phyloP scores from a whole-genome alignment of 1,140 invertebrate genomes.

The Pomacea maculata region DNA sequence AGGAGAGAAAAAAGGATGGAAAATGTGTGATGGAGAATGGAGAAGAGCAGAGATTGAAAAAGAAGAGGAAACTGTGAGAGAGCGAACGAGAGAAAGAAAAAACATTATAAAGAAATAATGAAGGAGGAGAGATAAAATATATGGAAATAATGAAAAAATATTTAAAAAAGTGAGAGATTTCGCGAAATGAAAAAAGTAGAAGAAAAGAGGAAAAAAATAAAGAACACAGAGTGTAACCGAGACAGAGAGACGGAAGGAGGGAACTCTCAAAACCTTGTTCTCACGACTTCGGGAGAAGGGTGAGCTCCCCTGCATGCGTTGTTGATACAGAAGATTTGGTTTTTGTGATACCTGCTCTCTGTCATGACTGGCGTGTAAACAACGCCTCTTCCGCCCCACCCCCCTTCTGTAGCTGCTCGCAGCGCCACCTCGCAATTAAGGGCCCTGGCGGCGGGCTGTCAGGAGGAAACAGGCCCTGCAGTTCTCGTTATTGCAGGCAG shows the following conservation, averaged over 20 bases:
- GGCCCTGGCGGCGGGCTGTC: too few relatives aligned
- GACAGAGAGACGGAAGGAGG: conserved; percentile 4
- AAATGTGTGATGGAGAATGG: background rate
- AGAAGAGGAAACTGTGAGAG: background rate
- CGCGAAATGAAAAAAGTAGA: background rate
- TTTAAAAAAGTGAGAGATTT: background rate
- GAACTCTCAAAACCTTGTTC: too few relatives aligned
- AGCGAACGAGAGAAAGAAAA: background rate
- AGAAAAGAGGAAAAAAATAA: background rate
- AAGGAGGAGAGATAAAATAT: background rate
- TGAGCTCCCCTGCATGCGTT: too few relatives aligned
- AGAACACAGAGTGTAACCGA: background rate
- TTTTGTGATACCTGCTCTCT: too few relatives aligned
- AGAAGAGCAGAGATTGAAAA: conserved; percentile 4
- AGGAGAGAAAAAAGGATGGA: background rate
- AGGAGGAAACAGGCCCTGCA: too few relatives aligned
- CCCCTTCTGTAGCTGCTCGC: too few relatives aligned
- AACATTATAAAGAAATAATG: background rate
- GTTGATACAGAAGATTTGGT: too few relatives aligned
- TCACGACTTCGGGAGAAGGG: too few relatives aligned
- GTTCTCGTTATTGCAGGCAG: too few relatives aligned
- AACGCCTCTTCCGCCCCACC: too few relatives aligned
- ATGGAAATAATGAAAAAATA: background rate
- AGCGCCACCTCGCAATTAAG: too few relatives aligned
- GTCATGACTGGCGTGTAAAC: too few relatives aligned